Evolutionary conservation across 2,888 invertebrate genomes (phyloP).

Genomic region (Drosophila parthenogenetica): DNA sequence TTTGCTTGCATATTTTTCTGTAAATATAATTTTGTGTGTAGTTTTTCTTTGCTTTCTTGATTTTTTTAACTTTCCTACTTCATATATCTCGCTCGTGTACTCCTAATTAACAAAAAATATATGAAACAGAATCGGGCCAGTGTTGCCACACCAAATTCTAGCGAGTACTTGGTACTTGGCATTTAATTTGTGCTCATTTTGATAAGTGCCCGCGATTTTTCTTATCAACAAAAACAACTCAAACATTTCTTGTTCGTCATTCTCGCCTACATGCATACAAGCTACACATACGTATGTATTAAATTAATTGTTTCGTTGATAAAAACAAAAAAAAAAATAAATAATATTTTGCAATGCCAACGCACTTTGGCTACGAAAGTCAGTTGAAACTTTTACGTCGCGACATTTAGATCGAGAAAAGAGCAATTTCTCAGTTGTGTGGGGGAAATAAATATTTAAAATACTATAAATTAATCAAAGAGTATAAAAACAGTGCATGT

Average conservation of each 20-base stretch:
- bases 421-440: not conserved
- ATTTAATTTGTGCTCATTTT: constrained; percentile 28
- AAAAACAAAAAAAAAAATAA: constrained; percentile 28
- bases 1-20: constrained; percentile 43
- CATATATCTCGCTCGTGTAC: not conserved
- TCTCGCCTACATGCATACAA: constrained; percentile 33
- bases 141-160: constrained; percentile 37
- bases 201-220: constrained; percentile 41
- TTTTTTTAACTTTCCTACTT: constrained; percentile 4
- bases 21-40: constrained; percentile 27
- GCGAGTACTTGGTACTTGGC: not conserved
- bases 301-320: constrained; percentile 61
- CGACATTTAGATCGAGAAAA: constrained; percentile 49
- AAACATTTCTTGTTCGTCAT: constrained; percentile 51
- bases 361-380: constrained; percentile 55
- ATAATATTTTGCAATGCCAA: constrained; percentile 58
- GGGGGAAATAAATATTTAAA: not conserved
- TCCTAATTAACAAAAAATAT: constrained; percentile 29
- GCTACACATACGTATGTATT: constrained; percentile 22
- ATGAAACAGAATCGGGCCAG: constrained; percentile 17
- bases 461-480: not conserved
- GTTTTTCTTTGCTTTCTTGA: constrained; percentile 14
- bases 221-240: constrained; percentile 44
- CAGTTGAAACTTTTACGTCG: constrained; percentile 66
- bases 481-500: not conserved